These are phyloP conservation scores for Acronicta aceris DNA, from an alignment of 2,888 invertebrate species.

Conservation along the genomic window DNA sequence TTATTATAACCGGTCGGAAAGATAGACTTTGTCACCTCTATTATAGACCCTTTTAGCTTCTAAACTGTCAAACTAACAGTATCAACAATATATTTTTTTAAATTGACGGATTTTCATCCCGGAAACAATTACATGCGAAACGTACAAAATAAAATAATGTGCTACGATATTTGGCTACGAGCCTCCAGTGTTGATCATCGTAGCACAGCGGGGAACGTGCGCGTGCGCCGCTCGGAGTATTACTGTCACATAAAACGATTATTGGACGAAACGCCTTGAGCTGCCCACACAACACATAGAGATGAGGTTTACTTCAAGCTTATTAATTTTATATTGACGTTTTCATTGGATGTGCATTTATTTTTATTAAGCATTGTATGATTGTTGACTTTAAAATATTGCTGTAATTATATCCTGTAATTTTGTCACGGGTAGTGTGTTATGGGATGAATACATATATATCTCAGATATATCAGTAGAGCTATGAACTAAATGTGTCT, in stretches of 20 bases:
- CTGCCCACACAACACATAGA: conserved; percentile 41
- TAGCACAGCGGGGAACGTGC: conserved; percentile 41
- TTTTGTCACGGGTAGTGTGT: no score
- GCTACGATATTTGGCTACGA: conserved; percentile 17
- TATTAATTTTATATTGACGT: conserved; percentile 40
- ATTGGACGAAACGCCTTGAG: conserved; percentile 42
- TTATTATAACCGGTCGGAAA: no score
- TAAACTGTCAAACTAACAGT: no score
- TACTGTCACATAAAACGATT: conserved; percentile 31
- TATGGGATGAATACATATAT: no score
- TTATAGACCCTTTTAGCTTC: no score
- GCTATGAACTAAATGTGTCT: no score
- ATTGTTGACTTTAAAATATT: conserved; percentile 4
- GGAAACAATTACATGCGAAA: background rate
- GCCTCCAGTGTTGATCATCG: conserved; percentile 15
- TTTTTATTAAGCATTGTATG: conserved; percentile 1
- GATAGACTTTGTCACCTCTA: no score
- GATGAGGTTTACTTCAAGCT: conserved; percentile 29
- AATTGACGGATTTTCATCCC: background rate
- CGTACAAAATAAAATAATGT: background rate
- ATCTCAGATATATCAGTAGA: no score
- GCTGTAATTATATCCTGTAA: no score
- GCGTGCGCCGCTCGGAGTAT: conserved; percentile 24
- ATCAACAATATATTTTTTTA: no score
- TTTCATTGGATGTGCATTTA: conserved; percentile 29